Evolutionary conservation across 2,113 vertebrate species (phyloP).

Genomic region (Heterotilapia buettikoferi): DNA sequence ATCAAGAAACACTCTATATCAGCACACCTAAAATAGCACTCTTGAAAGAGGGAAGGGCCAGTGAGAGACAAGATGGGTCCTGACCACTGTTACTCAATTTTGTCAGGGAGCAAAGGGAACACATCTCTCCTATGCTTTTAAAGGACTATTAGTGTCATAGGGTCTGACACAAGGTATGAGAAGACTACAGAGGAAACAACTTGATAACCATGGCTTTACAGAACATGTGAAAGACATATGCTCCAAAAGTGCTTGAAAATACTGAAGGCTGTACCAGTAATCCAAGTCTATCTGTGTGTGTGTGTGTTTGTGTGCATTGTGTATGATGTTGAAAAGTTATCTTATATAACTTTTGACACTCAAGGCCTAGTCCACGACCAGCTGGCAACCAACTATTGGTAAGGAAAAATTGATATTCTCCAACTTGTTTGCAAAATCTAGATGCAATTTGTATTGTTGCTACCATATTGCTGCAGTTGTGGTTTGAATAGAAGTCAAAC

Average conservation of each 20-base stretch:
- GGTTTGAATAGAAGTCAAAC: neutral
- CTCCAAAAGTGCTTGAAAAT: neutral
- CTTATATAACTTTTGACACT: neutral
- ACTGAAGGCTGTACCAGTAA: neutral
- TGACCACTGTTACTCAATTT: constrained; percentile 22
- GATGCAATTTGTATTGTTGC: neutral
- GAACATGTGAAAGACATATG: neutral
- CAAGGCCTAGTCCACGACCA: neutral
- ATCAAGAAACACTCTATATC: constrained; percentile 20
- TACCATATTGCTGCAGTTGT: neutral
- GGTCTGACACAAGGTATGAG: constrained; percentile 15
- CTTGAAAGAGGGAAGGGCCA: neutral
- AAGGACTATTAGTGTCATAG: constrained; percentile 53
- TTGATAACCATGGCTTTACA: constrained; percentile 12
- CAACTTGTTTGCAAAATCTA: neutral
- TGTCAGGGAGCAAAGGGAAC: constrained; percentile 41
- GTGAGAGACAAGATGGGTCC: constrained; percentile 3
- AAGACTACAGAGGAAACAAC: constrained; percentile 29
- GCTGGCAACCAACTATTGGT: neutral
- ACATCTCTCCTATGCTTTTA: constrained; percentile 47
- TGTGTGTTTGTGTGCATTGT: neutral
- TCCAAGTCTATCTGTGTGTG: neutral
- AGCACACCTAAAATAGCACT: constrained; percentile 20
- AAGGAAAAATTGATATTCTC: neutral
- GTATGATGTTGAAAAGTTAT: neutral